Evolutionary conservation across 2,113 vertebrate genomes (phyloP).

Genomic region (Dasyurus viverrinus): DNA sequence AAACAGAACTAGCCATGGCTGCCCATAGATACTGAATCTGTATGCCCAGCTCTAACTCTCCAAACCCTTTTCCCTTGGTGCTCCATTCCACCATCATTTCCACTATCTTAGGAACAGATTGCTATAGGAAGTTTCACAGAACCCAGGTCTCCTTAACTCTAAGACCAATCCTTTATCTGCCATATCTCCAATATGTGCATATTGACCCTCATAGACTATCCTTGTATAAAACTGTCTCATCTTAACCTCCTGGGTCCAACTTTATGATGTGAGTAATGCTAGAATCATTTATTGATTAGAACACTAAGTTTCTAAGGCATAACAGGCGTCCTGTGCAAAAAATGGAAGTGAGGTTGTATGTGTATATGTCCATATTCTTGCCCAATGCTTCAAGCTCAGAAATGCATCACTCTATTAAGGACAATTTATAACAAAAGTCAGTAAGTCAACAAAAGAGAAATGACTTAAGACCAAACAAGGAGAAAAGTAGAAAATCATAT

Average conservation of each 20-base stretch:
- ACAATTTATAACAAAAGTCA: slow-evolving; percentile 12
- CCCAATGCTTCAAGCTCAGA: not conserved
- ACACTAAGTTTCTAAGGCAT: not conserved
- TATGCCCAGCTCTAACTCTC: not conserved
- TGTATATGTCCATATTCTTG: not conserved
- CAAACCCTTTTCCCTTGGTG: not conserved
- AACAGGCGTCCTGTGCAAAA: not conserved
- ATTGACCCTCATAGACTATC: not conserved
- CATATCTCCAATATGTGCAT: too few relatives aligned
- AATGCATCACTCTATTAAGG: not conserved
- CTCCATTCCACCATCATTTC: not conserved
- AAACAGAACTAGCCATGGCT: not conserved
- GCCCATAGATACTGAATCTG: not conserved
- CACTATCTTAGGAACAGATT: not conserved
- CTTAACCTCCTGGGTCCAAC: too few relatives aligned
- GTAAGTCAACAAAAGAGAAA: not conserved
- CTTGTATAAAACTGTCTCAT: not conserved
- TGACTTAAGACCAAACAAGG: slow-evolving; percentile 9
- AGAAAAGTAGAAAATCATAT: slow-evolving; percentile 5
- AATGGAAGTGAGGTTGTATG: not conserved
- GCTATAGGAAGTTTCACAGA: not conserved
- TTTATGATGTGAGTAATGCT: not conserved
- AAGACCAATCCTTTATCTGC: not conserved
- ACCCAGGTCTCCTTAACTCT: not conserved
- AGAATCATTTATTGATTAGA: not conserved